These are phyloP conservation scores for Coremacera marginata DNA, from an alignment of 2,888 invertebrate genomes.

Conservation along the genomic window DNA sequence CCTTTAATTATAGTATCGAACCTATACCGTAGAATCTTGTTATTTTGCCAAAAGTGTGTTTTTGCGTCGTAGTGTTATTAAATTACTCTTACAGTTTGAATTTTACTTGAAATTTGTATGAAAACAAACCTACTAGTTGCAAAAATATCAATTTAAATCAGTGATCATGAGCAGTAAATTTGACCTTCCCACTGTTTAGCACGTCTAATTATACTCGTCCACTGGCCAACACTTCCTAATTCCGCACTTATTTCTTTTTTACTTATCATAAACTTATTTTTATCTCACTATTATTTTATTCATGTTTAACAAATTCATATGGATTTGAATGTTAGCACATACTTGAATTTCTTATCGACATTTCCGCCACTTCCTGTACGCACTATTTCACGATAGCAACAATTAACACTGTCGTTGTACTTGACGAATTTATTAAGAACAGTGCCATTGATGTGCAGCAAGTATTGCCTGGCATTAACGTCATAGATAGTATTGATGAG, in stretches of 20 bases:
- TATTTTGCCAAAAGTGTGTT: no score
- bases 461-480: slow-evolving; percentile 48
- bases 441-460: slow-evolving; percentile 54
- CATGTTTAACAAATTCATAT: no score
- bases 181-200: no score
- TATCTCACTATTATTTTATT: neutral
- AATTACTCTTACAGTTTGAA: no score
- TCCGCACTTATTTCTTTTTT: neutral
- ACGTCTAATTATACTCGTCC: no score
- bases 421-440: slow-evolving; percentile 33
- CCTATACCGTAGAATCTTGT: no score
- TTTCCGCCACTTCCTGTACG: slow-evolving; percentile 56
- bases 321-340: slow-evolving; percentile 33
- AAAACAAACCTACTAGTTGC: no score
- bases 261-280: neutral
- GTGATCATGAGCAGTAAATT: no score
- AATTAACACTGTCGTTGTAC: slow-evolving; percentile 50
- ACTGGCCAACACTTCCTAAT: neutral
- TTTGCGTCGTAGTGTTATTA: no score
- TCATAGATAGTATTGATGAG: slow-evolving; percentile 58
- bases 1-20: no score
- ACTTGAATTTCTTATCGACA: slow-evolving; percentile 60
- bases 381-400: slow-evolving; percentile 62
- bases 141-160: no score
- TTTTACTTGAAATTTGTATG: no score